These are phyloP conservation scores for Abramis brama DNA, from an alignment of 2,113 vertebrate species.

Conservation along the genomic window DNA sequence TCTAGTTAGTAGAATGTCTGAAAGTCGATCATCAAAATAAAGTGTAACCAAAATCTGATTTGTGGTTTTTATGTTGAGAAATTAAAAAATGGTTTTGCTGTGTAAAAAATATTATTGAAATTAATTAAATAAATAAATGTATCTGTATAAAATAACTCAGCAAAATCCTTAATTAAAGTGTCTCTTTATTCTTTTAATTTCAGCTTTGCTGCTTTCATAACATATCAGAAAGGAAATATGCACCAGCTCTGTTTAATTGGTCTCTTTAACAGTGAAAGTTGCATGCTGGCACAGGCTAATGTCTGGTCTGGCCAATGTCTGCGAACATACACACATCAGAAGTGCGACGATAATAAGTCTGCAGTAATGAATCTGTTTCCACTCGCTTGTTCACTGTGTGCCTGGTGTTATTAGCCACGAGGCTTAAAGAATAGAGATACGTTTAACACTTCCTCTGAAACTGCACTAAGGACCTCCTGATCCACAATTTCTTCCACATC, in stretches of 20 bases:
- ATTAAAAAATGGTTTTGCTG: not conserved
- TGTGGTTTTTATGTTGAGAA: not conserved
- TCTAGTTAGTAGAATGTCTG: too few relatives aligned
- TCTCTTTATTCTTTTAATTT: not conserved
- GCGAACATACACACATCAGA: not conserved
- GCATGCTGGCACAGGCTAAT: conserved; percentile 1
- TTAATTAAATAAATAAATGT: not conserved
- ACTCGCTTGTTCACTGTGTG: not conserved
- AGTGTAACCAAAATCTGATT: not conserved
- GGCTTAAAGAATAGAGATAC: conserved; percentile 1
- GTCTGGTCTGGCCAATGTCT: not conserved
- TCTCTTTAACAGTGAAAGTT: not conserved
- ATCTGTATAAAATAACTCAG: not conserved
- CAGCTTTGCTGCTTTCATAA: conserved; percentile 3
- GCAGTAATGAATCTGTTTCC: not conserved
- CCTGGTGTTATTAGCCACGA: not conserved
- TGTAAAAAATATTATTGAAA: not conserved
- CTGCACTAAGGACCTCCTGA: not conserved
- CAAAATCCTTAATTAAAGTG: not conserved
- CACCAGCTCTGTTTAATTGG: conserved; percentile 8
- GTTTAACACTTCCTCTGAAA: not conserved
- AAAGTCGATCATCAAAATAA: too few relatives aligned
- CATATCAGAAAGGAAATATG: conserved; percentile 19
- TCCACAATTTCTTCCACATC: not conserved
- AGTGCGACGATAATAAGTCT: not conserved